phyloP scores from a whole-genome alignment of 2,113 vertebrate species.

The Xiphophorus maculatus region DNA sequence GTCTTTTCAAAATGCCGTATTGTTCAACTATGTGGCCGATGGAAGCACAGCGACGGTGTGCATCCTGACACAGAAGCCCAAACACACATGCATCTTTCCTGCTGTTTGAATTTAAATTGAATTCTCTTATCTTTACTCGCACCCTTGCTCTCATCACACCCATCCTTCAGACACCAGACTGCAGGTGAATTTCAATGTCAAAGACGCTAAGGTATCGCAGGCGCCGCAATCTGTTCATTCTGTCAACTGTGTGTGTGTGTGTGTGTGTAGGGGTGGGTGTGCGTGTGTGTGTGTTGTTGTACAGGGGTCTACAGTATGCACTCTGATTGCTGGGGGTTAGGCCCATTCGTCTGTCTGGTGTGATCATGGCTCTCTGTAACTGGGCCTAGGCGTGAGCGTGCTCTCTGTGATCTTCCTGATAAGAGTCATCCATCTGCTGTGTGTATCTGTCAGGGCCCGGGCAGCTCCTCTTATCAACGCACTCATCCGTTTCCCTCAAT shows the following conservation, averaged over 20 bases:
- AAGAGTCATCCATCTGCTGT: slow-evolving; percentile 78
- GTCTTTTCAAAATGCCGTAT: too few species aligned
- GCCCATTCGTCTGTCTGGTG: slow-evolving; percentile 76
- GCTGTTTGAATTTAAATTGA: slow-evolving; percentile 62
- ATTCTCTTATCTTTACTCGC: slow-evolving; percentile 60
- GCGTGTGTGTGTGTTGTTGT: slow-evolving; percentile 21
- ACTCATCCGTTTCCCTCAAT: slow-evolving; percentile 68
- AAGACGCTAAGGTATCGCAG: slow-evolving; percentile 48
- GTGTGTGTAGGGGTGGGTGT: slow-evolving; percentile 16
- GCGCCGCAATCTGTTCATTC: slow-evolving; percentile 66
- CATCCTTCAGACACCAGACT: slow-evolving; percentile 51
- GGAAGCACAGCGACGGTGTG: not conserved
- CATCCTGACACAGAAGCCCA: slow-evolving; percentile 11
- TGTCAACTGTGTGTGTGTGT: slow-evolving; percentile 43
- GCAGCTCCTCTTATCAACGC: slow-evolving; percentile 72
- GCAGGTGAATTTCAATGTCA: slow-evolving; percentile 75
- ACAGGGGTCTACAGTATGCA: slow-evolving; percentile 41
- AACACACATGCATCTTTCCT: not conserved
- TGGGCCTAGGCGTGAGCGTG: slow-evolving; percentile 64
- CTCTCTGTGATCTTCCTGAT: slow-evolving; percentile 75
- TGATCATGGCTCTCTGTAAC: slow-evolving; percentile 69
- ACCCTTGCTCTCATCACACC: slow-evolving; percentile 20
- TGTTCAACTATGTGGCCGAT: too few species aligned
- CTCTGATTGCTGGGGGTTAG: slow-evolving; percentile 53
- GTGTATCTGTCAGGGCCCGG: slow-evolving; percentile 71